phyloP scores from a whole-genome alignment of 2,797 vertebrate genomes.

The Chelidonichthys spinosus region DNA sequence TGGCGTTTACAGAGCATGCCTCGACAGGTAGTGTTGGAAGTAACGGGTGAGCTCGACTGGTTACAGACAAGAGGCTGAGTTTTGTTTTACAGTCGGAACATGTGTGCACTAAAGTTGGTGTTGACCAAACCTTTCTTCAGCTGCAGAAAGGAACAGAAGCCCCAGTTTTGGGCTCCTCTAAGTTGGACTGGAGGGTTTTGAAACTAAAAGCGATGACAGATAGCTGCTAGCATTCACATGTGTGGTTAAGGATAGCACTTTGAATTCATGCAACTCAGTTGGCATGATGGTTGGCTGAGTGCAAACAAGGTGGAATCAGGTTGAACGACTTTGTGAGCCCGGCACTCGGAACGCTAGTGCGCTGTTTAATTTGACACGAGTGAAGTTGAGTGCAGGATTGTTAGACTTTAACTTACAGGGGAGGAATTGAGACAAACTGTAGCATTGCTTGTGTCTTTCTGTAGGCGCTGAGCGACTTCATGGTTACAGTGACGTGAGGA shows the following conservation, averaged over 20 bases:
- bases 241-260: background rate
- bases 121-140: background rate
- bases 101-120: background rate
- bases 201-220: background rate
- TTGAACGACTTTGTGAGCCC: constrained; percentile 39
- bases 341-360: background rate
- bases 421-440: constrained; percentile 14
- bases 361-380: background rate
- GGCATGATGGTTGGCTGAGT: background rate
- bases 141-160: background rate
- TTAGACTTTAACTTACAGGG: background rate
- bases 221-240: background rate
- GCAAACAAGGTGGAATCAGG: constrained; percentile 36
- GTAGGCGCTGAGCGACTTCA: background rate
- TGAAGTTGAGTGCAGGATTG: background rate
- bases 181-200: constrained; percentile 2
- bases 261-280: constrained; percentile 5
- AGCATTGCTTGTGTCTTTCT: background rate
- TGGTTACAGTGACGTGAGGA: background rate
- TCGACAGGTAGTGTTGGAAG: constrained; percentile 43
- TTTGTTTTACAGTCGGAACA: constrained; percentile 5
- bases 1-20: constrained; percentile 55
- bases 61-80: constrained; percentile 10
- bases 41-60: constrained; percentile 2
- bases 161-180: background rate